Conservation (phyloP, 2,888 invertebrate species). For the Trissoscelio sp. region DNA sequence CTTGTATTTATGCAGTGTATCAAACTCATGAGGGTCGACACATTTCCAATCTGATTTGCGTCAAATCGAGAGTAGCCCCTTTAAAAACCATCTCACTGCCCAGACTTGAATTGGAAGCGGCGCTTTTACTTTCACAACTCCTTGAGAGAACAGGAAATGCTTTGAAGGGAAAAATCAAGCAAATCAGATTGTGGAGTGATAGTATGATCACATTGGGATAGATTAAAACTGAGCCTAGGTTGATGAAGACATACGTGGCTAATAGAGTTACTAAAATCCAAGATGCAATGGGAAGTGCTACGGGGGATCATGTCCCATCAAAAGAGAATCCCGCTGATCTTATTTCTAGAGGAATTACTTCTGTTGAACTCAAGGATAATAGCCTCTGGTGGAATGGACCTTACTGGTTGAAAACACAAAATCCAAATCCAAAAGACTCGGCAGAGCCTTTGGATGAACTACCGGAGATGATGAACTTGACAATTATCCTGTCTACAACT, state of each 20-base stretch:
- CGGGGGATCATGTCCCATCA: not conserved
- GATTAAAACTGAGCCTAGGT: not conserved
- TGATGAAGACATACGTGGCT: slow-evolving; percentile 4
- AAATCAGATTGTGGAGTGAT: not conserved
- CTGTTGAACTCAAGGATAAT: no score
- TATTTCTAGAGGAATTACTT: not conserved
- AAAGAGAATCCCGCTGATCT: not conserved
- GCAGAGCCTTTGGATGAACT: no score
- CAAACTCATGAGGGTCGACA: not conserved
- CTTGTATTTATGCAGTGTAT: not conserved
- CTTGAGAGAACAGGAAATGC: not conserved
- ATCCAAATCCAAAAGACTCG: no score
- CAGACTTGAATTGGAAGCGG: not conserved
- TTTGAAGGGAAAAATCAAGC: not conserved
- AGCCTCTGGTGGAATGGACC: not conserved
- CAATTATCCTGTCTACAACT: no score
- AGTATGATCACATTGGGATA: not conserved
- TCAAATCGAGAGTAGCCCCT: not conserved
- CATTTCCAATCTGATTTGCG: not conserved
- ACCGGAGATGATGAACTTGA: not conserved
- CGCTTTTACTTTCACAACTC: not conserved
- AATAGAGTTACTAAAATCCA: slow-evolving; percentile 11
- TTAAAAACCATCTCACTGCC: not conserved
- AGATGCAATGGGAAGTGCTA: not conserved
- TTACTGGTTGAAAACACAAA: not conserved